Evolutionary conservation across 2,113 vertebrate species (phyloP).

Genomic region (Pygoscelis antarcticus): DNA sequence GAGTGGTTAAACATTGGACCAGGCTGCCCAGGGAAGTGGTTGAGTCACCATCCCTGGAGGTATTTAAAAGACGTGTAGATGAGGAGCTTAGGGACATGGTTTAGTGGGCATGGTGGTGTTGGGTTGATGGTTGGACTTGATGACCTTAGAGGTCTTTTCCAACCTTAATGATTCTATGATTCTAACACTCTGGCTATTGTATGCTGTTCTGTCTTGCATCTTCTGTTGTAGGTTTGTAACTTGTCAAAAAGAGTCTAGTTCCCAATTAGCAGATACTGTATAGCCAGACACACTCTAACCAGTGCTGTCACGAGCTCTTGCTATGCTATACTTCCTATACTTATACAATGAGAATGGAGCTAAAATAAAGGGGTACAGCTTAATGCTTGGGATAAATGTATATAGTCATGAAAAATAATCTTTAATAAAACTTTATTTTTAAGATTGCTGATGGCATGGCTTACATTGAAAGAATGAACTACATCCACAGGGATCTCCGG

Average conservation of each 20-base stretch:
- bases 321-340: not conserved
- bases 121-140: no score
- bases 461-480: conserved; percentile 98
- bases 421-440: conserved; percentile 43
- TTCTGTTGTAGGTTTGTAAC: not conserved
- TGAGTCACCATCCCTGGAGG: no score
- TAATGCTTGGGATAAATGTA: not conserved
- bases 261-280: not conserved
- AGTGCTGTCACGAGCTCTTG: not conserved
- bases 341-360: not conserved
- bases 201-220: not conserved
- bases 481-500: conserved; percentile 95
- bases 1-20: no score
- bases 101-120: no score
- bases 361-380: not conserved
- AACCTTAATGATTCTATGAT: no score
- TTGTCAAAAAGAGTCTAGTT: not conserved
- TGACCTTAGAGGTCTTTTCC: no score
- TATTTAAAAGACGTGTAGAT: no score
- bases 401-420: not conserved
- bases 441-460: conserved; percentile 97
- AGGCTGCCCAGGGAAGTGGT: no score
- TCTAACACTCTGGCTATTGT: not conserved
- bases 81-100: no score
- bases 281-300: not conserved